A percentile compares a stretch with the other conserved stretches of the same genome.
Evolutionary conservation across 2,888 invertebrate genomes (phyloP).

Genomic region (Phymatocera aterrima): DNA sequence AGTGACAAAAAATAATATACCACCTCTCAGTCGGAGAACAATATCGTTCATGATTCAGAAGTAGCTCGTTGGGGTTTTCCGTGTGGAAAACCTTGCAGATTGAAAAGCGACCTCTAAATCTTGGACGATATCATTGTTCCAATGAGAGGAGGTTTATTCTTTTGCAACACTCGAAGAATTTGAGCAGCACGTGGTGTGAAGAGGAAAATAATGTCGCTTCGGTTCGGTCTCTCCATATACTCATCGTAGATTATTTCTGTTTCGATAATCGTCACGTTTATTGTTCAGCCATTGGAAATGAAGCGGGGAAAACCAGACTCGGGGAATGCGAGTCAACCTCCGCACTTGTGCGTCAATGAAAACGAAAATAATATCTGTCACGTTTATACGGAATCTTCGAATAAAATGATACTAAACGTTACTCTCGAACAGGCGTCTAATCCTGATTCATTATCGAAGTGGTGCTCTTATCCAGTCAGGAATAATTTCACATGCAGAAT

Average conservation of each 20-base stretch:
- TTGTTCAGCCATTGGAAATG: neutral
- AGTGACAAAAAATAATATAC: neutral
- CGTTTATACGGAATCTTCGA: constrained; percentile 79
- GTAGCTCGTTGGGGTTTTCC: no score
- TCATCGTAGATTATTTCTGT: no score
- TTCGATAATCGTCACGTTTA: neutral
- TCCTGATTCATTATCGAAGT: constrained; percentile 75
- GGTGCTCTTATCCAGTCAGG: constrained; percentile 84
- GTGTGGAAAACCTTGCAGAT: no score
- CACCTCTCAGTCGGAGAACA: no score
- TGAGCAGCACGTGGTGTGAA: no score
- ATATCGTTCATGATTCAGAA: no score
- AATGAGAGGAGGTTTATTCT: no score
- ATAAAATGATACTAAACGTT: constrained; percentile 76
- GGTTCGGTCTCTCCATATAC: no score
- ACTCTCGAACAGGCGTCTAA: constrained; percentile 76
- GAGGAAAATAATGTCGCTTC: no score
- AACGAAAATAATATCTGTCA: constrained; percentile 76
- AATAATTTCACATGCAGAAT: constrained; percentile 77
- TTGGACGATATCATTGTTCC: no score
- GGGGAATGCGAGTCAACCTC: constrained; percentile 71
- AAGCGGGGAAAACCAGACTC: constrained; percentile 63
- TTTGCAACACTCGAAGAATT: no score
- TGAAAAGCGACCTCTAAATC: no score
- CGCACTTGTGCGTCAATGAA: constrained; percentile 77